Conservation (phyloP, 2,797 vertebrate species). For the Myotis findleyi region DNA sequence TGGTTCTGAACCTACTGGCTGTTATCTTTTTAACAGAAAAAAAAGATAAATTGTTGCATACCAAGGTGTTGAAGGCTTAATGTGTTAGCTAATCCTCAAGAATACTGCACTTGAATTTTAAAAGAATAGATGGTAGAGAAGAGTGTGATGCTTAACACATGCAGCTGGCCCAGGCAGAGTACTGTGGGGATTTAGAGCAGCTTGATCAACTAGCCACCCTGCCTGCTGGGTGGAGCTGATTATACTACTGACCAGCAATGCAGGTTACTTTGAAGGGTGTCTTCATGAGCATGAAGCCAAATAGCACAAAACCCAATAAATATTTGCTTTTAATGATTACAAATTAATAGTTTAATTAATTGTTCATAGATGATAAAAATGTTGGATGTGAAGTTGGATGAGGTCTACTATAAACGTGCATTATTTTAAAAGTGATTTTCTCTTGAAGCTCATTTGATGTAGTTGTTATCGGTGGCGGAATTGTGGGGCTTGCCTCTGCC, state of each 20-base stretch:
- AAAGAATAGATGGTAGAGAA: neutral
- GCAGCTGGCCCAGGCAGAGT: neutral
- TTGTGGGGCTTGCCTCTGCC: constrained; percentile 95
- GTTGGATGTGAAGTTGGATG: constrained; percentile 46
- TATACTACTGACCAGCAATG: neutral
- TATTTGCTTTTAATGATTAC: constrained; percentile 48
- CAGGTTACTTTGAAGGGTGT: neutral
- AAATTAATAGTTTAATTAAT: constrained; percentile 48
- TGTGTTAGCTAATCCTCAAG: constrained; percentile 9
- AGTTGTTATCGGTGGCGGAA: constrained; percentile 93
- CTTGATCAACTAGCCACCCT: neutral
- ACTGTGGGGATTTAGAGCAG: neutral
- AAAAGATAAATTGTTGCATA: neutral
- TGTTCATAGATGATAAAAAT: neutral
- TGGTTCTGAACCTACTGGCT: neutral
- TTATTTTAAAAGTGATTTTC: constrained; percentile 67
- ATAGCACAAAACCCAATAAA: neutral
- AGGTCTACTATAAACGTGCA: constrained; percentile 88
- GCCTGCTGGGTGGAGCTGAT: neutral
- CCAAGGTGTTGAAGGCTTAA: neutral
- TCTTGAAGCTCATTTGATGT: constrained; percentile 88
- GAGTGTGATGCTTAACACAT: neutral
- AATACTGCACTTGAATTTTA: constrained; percentile 42
- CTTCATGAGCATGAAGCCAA: neutral
- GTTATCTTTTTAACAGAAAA: constrained; percentile 28